These are phyloP conservation scores for Dermatemys mawii DNA, from an alignment of 2,113 vertebrate genomes.

Conservation along the genomic window DNA sequence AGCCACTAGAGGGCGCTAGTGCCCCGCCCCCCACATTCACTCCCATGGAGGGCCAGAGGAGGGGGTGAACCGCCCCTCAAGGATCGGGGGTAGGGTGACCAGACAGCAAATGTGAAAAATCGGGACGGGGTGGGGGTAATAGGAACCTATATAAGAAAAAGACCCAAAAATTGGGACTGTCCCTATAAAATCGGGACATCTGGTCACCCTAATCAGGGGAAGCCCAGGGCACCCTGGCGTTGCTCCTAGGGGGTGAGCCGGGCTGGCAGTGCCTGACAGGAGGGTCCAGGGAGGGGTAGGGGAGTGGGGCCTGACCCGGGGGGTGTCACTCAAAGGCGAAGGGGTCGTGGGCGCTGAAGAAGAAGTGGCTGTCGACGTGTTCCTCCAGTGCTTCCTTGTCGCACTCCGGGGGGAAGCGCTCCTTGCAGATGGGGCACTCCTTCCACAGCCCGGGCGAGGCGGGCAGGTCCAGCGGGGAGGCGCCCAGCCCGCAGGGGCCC, in stretches of 20 bases:
- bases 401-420: slow-evolving; percentile 63
- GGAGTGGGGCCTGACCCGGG: neutral
- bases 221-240: too few relatives aligned
- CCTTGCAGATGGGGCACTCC: slow-evolving; percentile 73
- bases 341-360: slow-evolving; percentile 72
- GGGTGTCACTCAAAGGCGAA: slow-evolving; percentile 72
- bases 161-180: too few relatives aligned
- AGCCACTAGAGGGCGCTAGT: too few relatives aligned
- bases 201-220: too few relatives aligned
- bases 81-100: neutral
- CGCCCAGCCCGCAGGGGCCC: slow-evolving; percentile 41
- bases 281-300: neutral
- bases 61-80: too few relatives aligned
- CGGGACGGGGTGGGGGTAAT: too few relatives aligned
- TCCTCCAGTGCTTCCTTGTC: slow-evolving; percentile 66
- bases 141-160: too few relatives aligned
- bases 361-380: slow-evolving; percentile 74
- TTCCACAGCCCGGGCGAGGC: slow-evolving; percentile 37
- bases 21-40: too few relatives aligned
- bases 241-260: too few relatives aligned
- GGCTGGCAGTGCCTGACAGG: neutral
- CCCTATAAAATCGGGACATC: too few relatives aligned
- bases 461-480: neutral
- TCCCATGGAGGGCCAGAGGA: too few relatives aligned
- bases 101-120: too few relatives aligned